Evolutionary conservation across 1,140 invertebrate genomes (phyloP).

Genomic region (Elymnias hypermnestra): DNA sequence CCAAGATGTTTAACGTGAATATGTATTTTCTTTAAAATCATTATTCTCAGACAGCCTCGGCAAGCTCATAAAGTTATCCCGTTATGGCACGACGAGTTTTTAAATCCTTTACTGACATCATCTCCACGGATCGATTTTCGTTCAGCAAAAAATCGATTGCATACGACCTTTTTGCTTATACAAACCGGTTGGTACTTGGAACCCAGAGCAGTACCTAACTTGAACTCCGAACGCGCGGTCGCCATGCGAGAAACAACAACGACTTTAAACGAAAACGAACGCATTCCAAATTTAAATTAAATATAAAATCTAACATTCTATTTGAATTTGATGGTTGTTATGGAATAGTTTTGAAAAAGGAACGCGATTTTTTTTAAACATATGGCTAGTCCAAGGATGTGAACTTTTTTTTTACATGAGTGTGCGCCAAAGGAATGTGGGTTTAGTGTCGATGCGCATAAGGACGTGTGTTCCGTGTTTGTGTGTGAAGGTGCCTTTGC

Average conservation of each 20-base stretch:
- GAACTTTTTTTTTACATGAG: slow-evolving; percentile 36
- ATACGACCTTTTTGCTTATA: slow-evolving; percentile 39
- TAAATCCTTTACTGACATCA: slow-evolving; percentile 48
- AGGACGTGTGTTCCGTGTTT: slow-evolving; percentile 44
- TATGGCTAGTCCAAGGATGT: slow-evolving; percentile 55
- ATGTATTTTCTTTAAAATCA: background rate
- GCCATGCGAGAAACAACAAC: slow-evolving; percentile 53
- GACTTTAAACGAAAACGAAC: slow-evolving; percentile 51
- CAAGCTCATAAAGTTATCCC: slow-evolving; percentile 31
- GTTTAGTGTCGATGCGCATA: slow-evolving; percentile 43
- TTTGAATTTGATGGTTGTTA: background rate
- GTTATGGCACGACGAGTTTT: slow-evolving; percentile 42
- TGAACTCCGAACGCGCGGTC: slow-evolving; percentile 50
- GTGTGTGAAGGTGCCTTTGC: slow-evolving; percentile 19
- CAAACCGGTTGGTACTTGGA: slow-evolving; percentile 33
- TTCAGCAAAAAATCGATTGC: slow-evolving; percentile 27
- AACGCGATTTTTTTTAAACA: slow-evolving; percentile 29
- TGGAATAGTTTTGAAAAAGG: slow-evolving; percentile 15
- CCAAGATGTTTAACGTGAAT: background rate
- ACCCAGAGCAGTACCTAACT: slow-evolving; percentile 39
- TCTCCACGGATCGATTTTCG: slow-evolving; percentile 29
- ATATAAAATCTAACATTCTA: background rate
- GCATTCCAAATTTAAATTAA: slow-evolving; percentile 20
- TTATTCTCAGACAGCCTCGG: slow-evolving; percentile 8
- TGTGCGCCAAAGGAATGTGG: slow-evolving; percentile 49